These are phyloP conservation scores for Cephus cinctus DNA, from an alignment of 1,140 invertebrate species.

Conservation along the genomic window DNA sequence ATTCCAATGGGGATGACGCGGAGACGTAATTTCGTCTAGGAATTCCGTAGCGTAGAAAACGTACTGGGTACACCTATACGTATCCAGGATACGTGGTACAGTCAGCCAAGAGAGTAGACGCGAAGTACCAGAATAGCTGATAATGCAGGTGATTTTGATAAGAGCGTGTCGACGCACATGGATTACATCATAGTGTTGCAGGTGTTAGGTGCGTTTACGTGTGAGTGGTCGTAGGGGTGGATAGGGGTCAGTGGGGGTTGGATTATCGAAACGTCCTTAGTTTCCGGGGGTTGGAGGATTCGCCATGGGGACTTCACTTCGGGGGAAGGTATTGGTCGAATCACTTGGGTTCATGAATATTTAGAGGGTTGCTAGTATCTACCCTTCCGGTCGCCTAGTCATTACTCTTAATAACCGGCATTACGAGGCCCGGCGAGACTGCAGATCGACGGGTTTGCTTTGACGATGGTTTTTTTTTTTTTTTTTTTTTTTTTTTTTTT, in stretches of 20 bases:
- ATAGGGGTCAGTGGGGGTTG: constrained; percentile 4
- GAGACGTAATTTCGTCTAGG: no score
- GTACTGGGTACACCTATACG: no score
- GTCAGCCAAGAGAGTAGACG: no score
- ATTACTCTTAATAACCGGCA: constrained; percentile 30
- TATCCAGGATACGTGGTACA: no score
- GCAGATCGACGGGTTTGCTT: not conserved
- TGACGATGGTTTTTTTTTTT: constrained; percentile 7
- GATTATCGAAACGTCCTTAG: constrained; percentile 20
- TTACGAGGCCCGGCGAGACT: constrained; percentile 9
- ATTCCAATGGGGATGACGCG: no score
- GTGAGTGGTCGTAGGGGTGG: not conserved
- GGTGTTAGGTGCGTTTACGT: no score
- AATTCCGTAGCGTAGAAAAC: no score
- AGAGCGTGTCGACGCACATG: not conserved
- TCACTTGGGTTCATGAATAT: constrained; percentile 33
- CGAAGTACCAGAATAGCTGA: not conserved
- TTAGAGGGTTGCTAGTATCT: constrained; percentile 9
- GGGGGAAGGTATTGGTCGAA: constrained; percentile 24
- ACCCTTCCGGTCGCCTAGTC: constrained; percentile 18
- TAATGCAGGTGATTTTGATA: no score
- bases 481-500: not conserved
- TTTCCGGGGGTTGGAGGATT: not conserved
- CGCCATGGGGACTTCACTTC: not conserved
- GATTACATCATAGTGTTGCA: no score